Evolutionary conservation across 2,888 invertebrate genomes (phyloP).

Genomic region (Latrodectus hesperus): DNA sequence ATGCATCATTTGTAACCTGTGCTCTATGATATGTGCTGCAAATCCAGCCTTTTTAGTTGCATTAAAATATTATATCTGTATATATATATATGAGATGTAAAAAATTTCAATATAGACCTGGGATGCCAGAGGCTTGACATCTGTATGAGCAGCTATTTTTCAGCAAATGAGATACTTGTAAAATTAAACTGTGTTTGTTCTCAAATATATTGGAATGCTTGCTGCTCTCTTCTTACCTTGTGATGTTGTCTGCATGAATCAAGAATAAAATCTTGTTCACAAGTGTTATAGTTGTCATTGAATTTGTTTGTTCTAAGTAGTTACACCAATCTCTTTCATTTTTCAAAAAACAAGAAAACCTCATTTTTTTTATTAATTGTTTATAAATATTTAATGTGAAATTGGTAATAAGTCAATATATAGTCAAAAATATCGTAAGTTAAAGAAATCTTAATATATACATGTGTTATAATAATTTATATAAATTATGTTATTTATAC

Average conservation of each 20-base stretch:
- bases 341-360: no score
- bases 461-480: no score
- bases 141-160: slow-evolving; percentile 67
- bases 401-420: no score
- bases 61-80: slow-evolving; percentile 66
- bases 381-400: no score
- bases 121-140: slow-evolving; percentile 62
- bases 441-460: no score
- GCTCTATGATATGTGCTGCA: slow-evolving; percentile 63
- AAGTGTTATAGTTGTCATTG: slow-evolving; percentile 39
- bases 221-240: slow-evolving; percentile 68
- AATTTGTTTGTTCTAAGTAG: no score
- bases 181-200: slow-evolving; percentile 59
- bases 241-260: slow-evolving; percentile 70
- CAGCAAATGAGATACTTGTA: slow-evolving; percentile 57
- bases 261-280: slow-evolving; percentile 70
- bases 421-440: no score
- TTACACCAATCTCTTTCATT: no score
- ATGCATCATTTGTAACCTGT: slow-evolving; percentile 56
- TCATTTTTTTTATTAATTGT: no score
- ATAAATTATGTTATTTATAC: no score
- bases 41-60: slow-evolving; percentile 67
- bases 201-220: slow-evolving; percentile 65
- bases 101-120: slow-evolving; percentile 49
- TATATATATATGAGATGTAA: slow-evolving; percentile 56